These are phyloP conservation scores for Trichoplusia ni DNA, from an alignment of 1,140 invertebrate genomes.

Conservation along the genomic window DNA sequence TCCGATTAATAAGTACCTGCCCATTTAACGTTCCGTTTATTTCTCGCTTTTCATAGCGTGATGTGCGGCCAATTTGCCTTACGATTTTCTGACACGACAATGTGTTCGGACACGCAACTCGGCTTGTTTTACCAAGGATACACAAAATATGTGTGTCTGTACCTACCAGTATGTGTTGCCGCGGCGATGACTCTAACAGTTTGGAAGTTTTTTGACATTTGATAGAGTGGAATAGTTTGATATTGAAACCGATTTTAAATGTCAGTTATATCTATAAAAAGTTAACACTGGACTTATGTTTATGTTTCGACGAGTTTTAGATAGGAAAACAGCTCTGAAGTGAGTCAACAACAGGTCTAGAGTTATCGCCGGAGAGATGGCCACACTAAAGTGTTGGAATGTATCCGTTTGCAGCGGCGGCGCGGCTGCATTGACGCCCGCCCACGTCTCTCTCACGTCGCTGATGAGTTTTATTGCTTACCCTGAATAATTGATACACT, in stretches of 20 bases:
- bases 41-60: constrained; percentile 44
- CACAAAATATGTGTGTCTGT: not conserved
- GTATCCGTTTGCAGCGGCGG: not conserved
- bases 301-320: not conserved
- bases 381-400: constrained; percentile 1
- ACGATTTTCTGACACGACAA: constrained; percentile 42
- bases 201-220: not conserved
- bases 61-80: constrained; percentile 39
- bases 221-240: not conserved
- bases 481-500: constrained; percentile 10
- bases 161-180: not conserved
- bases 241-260: no score
- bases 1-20: constrained; percentile 56
- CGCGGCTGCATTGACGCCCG: constrained; percentile 1
- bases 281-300: not conserved
- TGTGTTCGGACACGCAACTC: constrained; percentile 23
- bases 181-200: not conserved
- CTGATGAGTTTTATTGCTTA: constrained; percentile 15
- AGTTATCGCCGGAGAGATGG: not conserved
- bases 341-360: not conserved
- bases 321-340: not conserved
- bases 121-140: constrained; percentile 5
- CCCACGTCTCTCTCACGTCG: not conserved
- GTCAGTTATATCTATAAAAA: not conserved
- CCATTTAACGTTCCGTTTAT: constrained; percentile 52